Percentiles rank a stretch among this genome's conserved stretches.
These are phyloP conservation scores for Tiliacea citrago DNA, from an alignment of 2,888 invertebrate genomes.

Conservation along the genomic window DNA sequence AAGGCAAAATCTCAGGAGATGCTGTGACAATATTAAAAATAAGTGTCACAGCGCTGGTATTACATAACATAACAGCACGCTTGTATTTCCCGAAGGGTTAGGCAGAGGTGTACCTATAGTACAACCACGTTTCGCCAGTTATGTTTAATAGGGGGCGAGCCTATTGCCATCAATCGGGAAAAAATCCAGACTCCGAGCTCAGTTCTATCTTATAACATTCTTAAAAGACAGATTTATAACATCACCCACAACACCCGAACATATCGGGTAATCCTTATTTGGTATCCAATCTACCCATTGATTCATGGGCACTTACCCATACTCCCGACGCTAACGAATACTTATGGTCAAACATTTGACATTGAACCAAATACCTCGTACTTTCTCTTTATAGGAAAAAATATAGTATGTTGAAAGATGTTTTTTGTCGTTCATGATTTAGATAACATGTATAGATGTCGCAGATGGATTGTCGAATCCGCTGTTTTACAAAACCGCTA, in stretches of 20 bases:
- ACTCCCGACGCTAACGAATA: conserved; percentile 72
- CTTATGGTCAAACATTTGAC: conserved; percentile 60
- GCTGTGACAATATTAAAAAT: no score
- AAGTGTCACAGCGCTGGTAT: no score
- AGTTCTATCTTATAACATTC: background rate
- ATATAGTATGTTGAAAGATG: background rate
- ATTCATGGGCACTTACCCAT: conserved; percentile 70
- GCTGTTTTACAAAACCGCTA: no score
- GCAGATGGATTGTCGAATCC: no score
- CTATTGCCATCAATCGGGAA: no score
- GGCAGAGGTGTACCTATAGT: no score
- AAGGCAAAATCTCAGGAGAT: no score
- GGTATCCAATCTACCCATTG: conserved; percentile 74
- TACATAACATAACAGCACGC: no score
- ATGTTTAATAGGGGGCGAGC: no score
- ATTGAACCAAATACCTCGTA: conserved; percentile 46
- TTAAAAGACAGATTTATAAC: conserved; percentile 6
- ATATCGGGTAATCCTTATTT: conserved; percentile 76
- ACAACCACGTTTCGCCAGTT: no score
- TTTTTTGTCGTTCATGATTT: conserved; percentile 7
- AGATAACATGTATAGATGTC: background rate
- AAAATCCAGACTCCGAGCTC: no score
- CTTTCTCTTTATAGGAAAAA: conserved; percentile 56
- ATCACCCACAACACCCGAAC: conserved; percentile 40
- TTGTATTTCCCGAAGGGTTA: no score